Evolutionary conservation across 2,113 vertebrate genomes (phyloP).

Genomic region (Apus apus): DNA sequence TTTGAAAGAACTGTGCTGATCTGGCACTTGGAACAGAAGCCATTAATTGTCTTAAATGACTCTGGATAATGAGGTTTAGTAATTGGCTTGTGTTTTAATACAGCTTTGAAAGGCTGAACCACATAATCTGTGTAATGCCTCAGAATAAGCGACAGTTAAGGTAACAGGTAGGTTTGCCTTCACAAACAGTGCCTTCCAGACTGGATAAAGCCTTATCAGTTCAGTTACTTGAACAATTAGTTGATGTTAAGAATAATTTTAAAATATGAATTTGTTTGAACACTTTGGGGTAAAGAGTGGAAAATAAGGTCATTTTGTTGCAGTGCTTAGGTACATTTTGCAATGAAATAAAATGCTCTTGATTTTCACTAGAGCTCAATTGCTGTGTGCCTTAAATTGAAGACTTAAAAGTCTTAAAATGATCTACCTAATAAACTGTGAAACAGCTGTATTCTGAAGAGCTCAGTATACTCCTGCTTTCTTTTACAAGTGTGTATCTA

Average conservation of each 20-base stretch:
- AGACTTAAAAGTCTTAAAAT: not conserved
- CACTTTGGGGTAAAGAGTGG: not conserved
- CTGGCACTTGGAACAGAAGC: slow-evolving; percentile 40
- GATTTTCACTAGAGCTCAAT: not conserved
- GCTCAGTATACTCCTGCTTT: not conserved
- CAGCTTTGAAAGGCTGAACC: slow-evolving; percentile 68
- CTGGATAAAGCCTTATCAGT: not conserved
- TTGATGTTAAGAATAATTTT: not conserved
- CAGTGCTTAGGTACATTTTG: not conserved
- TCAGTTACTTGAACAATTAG: not conserved
- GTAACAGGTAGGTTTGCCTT: not conserved
- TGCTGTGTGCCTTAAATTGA: not conserved
- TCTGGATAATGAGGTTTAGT: slow-evolving; percentile 66
- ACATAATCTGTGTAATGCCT: slow-evolving; percentile 13
- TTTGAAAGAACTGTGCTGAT: not conserved
- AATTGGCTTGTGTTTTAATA: slow-evolving; percentile 74
- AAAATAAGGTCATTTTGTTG: not conserved
- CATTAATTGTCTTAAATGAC: slow-evolving; percentile 52
- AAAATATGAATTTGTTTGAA: not conserved
- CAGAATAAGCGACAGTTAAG: not conserved
- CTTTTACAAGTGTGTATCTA: not conserved
- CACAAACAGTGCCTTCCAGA: not conserved
- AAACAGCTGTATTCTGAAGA: not conserved
- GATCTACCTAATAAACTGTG: not conserved
- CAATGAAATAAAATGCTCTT: not conserved